Percentiles rank a stretch among this genome's conserved stretches.
phyloP scores from a whole-genome alignment of 2,888 invertebrate genomes.

The Eristalinus aeneus region DNA sequence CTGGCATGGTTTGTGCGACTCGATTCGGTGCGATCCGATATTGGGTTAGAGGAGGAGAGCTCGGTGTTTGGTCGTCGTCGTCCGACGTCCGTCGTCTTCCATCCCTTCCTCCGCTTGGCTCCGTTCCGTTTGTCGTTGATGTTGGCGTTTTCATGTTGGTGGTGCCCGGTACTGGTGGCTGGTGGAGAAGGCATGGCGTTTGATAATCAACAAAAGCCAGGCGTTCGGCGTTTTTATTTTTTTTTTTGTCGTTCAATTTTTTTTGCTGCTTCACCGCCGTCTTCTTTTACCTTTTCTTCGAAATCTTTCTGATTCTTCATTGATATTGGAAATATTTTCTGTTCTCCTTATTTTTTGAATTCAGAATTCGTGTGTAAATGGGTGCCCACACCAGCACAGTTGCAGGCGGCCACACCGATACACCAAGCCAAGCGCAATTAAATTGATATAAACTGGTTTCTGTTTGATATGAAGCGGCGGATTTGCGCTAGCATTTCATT shows the following conservation, averaged over 20 bases:
- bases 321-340: conserved; percentile 67
- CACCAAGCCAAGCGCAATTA: conserved; percentile 51
- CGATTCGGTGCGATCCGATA: conserved; percentile 65
- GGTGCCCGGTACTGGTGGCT: conserved; percentile 17
- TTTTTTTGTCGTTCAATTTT: conserved; percentile 40
- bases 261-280: neutral
- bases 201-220: conserved; percentile 70
- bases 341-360: conserved; percentile 24
- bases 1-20: conserved; percentile 72
- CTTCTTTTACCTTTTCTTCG: conserved; percentile 49
- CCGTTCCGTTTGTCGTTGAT: conserved; percentile 1
- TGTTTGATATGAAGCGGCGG: conserved; percentile 68
- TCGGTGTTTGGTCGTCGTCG: conserved; percentile 6
- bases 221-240: conserved; percentile 40
- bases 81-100: neutral
- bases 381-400: neutral
- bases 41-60: conserved; percentile 48
- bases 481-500: conserved; percentile 70
- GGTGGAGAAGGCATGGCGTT: conserved; percentile 60
- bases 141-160: conserved; percentile 58
- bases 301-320: conserved; percentile 69
- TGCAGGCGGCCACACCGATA: neutral
- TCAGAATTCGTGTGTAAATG: conserved; percentile 45
- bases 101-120: neutral
- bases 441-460: conserved; percentile 71